Base-by-base conservation (phyloP, 1,140 invertebrate species). In the Centruroides sculpturatus region DNA sequence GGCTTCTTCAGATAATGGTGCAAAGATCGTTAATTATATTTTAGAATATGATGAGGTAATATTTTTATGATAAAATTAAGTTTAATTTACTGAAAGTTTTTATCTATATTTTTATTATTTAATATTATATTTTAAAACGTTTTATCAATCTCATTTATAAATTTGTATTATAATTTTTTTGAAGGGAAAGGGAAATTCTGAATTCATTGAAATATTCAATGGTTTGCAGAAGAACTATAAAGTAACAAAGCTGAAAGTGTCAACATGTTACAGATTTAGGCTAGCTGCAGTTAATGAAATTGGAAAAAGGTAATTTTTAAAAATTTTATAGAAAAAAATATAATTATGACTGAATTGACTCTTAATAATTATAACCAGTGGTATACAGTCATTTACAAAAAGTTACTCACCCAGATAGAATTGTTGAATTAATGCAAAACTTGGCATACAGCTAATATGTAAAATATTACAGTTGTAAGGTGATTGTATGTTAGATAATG, bases 281-380 rank as follows among this genome's bases (percentile, higher is more conserved):
- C 71, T 92, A 63, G 82, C 85, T 49, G 87, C 86, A 59, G 80
- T 87, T n/a, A 92, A 92, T 72, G 83, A 85, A 66, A 77, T 81
- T 63, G 89, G 89, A 3, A 81, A 81, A 68, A 81, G 80, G 80
- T 81, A 68, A 53, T 23, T 53, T n/a, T 41, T 41, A 41, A 23
- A 23, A 1, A 23, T 23, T 23, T 23, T 23, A 23, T 23, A 23
- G 23, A 23, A 23, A 23, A 23, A 23, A 23, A 23, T 23, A 23
- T 23, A 23, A 23, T 23, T 0, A 23, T 23, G 23, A 23, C 23
- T 23, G 23, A 23, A 23, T 23, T 23, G 23, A 23, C 23, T 23
- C 23, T 23, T 23, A 23, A 23, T 23, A 23, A 23, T 23, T 23
- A 23, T 23, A 23, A 23, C 23, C 23, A 23, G 23, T 23, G 23